Conservation (phyloP, 2,113 vertebrate genomes). For the Ellobius talpinus region DNA sequence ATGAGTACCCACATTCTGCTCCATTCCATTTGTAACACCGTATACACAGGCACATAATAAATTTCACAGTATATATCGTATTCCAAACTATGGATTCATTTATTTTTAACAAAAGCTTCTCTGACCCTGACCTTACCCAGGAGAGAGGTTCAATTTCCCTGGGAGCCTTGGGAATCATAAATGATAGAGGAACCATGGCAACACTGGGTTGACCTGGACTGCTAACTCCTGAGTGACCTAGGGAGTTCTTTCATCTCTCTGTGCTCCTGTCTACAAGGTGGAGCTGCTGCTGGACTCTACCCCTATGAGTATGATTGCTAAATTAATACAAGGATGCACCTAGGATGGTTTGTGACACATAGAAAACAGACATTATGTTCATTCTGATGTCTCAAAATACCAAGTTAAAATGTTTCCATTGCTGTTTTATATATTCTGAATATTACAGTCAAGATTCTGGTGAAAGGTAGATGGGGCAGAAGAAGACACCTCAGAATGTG, state of each 20-base stretch:
- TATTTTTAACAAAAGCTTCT: slow-evolving; percentile 1
- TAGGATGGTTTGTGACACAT: neutral
- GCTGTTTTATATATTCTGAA: neutral
- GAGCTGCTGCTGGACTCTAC: neutral
- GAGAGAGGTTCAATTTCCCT: neutral
- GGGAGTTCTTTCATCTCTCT: neutral
- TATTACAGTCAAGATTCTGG: neutral
- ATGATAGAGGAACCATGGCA: neutral
- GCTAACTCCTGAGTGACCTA: neutral
- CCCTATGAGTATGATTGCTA: neutral
- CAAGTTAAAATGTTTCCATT: neutral
- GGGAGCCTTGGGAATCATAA: neutral
- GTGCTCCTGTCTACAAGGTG: neutral
- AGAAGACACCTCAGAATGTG: neutral
- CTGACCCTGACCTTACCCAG: neutral
- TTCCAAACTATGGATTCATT: neutral
- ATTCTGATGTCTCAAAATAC: neutral
- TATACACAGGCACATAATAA: neutral
- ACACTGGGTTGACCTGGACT: neutral
- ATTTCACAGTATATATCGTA: neutral
- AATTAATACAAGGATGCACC: neutral
- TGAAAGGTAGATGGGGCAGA: neutral
- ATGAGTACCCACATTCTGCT: neutral
- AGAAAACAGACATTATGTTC: neutral
- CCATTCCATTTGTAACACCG: neutral